Conservation (phyloP, 2,888 invertebrate genomes). For the Sarcophaga variegata region DNA sequence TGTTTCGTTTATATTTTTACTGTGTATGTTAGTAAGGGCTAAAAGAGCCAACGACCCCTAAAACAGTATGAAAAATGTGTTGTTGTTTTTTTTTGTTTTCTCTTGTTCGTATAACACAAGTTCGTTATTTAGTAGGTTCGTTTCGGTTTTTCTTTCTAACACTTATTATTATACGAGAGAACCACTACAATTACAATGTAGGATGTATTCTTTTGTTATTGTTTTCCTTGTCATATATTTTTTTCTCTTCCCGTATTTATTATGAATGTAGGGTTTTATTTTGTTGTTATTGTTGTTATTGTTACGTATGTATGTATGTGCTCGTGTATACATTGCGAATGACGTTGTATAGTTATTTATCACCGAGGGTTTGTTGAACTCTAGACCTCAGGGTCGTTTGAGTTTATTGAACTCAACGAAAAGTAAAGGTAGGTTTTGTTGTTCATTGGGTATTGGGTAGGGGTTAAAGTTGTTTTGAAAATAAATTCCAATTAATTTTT, state of each 20-base stretch:
- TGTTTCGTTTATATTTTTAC: constrained; percentile 7
- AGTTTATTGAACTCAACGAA: constrained; percentile 80
- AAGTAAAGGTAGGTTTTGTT: constrained; percentile 63
- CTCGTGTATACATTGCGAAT: constrained; percentile 17
- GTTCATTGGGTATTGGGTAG: constrained; percentile 25
- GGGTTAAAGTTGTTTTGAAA: constrained; percentile 18
- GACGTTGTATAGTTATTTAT: not conserved
- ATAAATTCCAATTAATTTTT: too few species aligned
- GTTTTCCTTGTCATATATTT: not conserved
- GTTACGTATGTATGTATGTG: not conserved
- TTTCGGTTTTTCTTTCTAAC: constrained; percentile 32
- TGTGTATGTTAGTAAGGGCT: constrained; percentile 67
- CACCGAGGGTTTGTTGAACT: constrained; percentile 81
- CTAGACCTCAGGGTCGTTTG: constrained; percentile 82
- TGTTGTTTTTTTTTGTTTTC: constrained; percentile 23
- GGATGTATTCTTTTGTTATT: constrained; percentile 27
- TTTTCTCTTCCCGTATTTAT: constrained; percentile 21
- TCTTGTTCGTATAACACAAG: constrained; percentile 40
- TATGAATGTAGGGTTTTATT: constrained; percentile 64
- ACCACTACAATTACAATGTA: constrained; percentile 31
- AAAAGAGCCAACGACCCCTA: constrained; percentile 69
- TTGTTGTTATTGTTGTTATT: constrained; percentile 36
- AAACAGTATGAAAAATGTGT: constrained; percentile 53
- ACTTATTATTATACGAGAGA: not conserved
- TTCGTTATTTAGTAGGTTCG: constrained; percentile 7